Conservation (phyloP, 64 coral and sea anemone genomes). For the Catalaphyllia jardinei region DNA sequence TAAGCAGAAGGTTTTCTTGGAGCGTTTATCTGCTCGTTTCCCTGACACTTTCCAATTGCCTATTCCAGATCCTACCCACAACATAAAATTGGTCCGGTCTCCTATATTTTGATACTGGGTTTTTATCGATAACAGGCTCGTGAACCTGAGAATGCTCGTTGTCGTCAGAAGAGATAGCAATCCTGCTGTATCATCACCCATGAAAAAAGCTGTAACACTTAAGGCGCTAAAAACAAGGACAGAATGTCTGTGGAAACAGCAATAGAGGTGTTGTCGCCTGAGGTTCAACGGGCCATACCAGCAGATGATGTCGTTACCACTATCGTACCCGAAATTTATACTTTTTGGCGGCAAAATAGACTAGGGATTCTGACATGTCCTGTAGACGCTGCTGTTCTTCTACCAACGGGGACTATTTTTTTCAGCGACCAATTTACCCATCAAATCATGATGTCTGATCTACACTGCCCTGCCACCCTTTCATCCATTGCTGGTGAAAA, state of each 20-base stretch:
- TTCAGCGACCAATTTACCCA: conserved; percentile 47
- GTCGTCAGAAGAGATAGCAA: conserved; percentile 63
- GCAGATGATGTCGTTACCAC: conserved; percentile 35
- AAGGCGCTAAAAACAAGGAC: conserved; percentile 75
- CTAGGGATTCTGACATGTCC: conserved; percentile 7
- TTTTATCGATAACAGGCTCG: conserved; percentile 13
- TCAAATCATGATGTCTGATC: conserved; percentile 70
- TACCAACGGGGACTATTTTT: conserved; percentile 35
- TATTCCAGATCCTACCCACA: conserved; percentile 66
- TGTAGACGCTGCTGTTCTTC: conserved; percentile 14
- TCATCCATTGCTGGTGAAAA: conserved; percentile 64
- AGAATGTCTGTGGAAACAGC: conserved; percentile 76
- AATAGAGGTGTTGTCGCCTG: conserved; percentile 36
- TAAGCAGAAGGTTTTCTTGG: conserved; percentile 58
- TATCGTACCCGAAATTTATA: conserved; percentile 61
- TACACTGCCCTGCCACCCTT: conserved; percentile 56
- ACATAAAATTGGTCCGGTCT: conserved; percentile 59
- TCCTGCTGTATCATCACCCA: conserved; percentile 41
- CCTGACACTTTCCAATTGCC: conserved; percentile 22
- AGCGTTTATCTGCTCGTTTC: conserved; percentile 17
- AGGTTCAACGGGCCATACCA: conserved; percentile 40
- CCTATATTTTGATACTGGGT: conserved; percentile 71
- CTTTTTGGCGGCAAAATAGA: conserved; percentile 71
- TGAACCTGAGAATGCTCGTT: conserved; percentile 56
- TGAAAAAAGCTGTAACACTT: conserved; percentile 49